Conservation (phyloP, 2,888 invertebrate species). For the Elysia crispata region DNA sequence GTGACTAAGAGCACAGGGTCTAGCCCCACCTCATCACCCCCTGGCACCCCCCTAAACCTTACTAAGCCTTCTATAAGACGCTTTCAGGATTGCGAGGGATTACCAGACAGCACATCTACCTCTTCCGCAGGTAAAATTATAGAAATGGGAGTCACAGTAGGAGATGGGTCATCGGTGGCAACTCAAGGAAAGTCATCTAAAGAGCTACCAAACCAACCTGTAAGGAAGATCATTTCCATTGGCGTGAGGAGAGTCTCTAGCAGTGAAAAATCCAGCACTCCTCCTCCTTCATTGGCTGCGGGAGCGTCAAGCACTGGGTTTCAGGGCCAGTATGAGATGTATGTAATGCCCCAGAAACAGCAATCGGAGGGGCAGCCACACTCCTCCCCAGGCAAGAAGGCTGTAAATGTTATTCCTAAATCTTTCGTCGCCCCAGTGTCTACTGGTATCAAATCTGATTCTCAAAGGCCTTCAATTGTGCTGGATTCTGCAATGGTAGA, state of each 20-base stretch:
- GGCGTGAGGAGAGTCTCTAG: constrained; percentile 13
- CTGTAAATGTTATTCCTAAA: no score
- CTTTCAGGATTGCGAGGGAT: background rate
- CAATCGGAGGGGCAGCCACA: no score
- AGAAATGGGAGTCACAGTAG: background rate
- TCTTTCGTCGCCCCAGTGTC: no score
- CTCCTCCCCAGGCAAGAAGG: no score
- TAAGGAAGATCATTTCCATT: constrained; percentile 34
- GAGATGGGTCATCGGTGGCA: background rate
- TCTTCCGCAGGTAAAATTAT: no score
- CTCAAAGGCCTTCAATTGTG: no score
- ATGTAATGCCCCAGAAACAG: constrained; percentile 12
- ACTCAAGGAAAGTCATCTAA: background rate
- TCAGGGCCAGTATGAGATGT: constrained; percentile 33
- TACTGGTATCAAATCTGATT: no score
- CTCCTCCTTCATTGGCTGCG: no score
- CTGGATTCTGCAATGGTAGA: background rate
- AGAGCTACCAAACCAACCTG: background rate
- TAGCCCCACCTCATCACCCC: background rate
- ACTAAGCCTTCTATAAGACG: constrained; percentile 17
- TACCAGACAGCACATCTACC: background rate
- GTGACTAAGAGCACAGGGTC: background rate
- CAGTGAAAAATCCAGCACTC: background rate
- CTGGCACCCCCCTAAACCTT: constrained; percentile 31
- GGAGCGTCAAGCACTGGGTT: background rate